These are phyloP conservation scores for Alfaro cultratus DNA, from an alignment of 2,797 vertebrate genomes.

Conservation along the genomic window DNA sequence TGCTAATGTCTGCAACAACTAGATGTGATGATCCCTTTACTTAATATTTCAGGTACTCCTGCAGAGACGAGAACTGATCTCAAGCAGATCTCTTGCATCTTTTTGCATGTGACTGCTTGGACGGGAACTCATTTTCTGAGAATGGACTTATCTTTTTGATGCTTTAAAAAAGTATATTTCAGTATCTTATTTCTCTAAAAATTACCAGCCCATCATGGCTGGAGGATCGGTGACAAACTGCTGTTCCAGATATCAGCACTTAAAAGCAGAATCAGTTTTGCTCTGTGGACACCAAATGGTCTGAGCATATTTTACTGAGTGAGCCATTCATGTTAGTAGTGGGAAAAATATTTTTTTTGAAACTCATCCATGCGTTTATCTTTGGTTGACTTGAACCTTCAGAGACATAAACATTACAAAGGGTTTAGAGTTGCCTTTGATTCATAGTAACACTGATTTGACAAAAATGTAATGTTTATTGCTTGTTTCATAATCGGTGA, in stretches of 20 bases:
- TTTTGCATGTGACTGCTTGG: neutral
- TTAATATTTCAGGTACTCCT: too few species aligned
- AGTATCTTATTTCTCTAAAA: neutral
- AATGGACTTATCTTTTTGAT: neutral
- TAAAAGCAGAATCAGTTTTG: neutral
- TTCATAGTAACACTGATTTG: too few species aligned
- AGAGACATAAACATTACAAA: too few species aligned
- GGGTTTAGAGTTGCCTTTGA: too few species aligned
- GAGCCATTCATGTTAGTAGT: neutral
- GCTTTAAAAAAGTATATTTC: neutral
- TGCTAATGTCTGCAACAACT: neutral
- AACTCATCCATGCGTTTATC: too few species aligned
- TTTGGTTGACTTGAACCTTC: too few species aligned
- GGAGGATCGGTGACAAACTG: neutral
- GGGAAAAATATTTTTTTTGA: neutral
- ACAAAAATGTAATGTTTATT: too few species aligned
- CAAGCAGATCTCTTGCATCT: neutral
- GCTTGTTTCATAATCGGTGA: too few species aligned
- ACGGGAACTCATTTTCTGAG: neutral
- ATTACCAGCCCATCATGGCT: neutral
- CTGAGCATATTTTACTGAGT: neutral
- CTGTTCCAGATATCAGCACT: neutral
- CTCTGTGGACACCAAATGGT: neutral
- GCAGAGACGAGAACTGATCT: neutral
- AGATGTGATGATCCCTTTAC: neutral